Base-by-base conservation (phyloP, 2,888 invertebrate genomes). In the Macrosoma leucophasiata region DNA sequence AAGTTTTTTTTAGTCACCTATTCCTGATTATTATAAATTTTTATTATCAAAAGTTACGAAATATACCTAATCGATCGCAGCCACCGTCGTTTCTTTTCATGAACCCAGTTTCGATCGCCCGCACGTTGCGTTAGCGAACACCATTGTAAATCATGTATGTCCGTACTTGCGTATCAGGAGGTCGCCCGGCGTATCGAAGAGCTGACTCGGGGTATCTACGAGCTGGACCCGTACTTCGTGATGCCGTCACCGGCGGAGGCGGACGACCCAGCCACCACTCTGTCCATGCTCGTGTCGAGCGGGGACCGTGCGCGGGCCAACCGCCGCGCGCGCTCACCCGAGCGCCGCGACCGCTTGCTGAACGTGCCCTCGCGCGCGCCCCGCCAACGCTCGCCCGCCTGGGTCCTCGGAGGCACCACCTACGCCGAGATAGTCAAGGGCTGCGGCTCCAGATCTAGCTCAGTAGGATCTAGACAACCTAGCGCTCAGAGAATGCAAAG, bases 351-450 rank as follows among this genome's bases (percentile, higher is more conserved):
- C 90, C 49, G 64, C 38, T 90, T 31, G 39, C 38, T 79, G 89
- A 43, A 36, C 36, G 29, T 31, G 36, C 18, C 54, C 42, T 36
- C 48, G 39, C 35, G 42, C 33, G 38, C 47, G 46, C 37, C 34
- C 41, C 82, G 90, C 47, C 90, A 90, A 0, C 86, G 87, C 23
- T 91, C 91, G 64, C 91, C 92, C 9, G 88, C 90, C 62, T 93
- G 92, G 92, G 65, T 84, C 23, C 90, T 90, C 2, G 92, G 91
- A 15, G 89, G 89, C 13, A 88, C 91, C 27, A 89, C 92, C 26
- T 94, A 94, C 67, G 92, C 94, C 27, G 92, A 93, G 72, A 90
- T 94, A 44, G 86, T 94, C 40, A 87, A 89, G 50, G 92, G 93
- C 79, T 56, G 58, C 44, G 58, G 62, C 58, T 75, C 74, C 24